Base-by-base conservation (phyloP, 1,140 invertebrate genomes). In the Dolichoris vasculosae region DNA sequence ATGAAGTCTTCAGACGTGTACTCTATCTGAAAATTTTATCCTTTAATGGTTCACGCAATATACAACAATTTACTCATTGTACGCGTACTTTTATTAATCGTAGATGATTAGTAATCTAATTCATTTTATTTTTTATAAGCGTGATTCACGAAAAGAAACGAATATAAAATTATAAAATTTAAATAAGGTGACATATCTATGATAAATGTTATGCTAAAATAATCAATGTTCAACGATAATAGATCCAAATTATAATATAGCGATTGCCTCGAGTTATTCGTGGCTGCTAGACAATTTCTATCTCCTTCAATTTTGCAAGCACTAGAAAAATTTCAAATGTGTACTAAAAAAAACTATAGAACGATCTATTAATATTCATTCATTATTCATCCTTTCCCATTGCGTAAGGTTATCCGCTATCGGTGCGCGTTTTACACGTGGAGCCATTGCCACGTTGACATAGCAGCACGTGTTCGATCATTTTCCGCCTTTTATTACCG, bases 341-440 rank as follows among this genome's bases (percentile, higher is more conserved):
- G 38, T 40, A 32, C 3, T 23, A 59, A 20, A 69, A 63, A 63
- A 69, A 69, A 35, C 67, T 38, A 69, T 35, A 38, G 2, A 13
- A 38, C 17, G 35, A 69, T 73, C 38, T 73, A 43, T 73, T 73
- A 43, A 73, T 73, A 73, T 73, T 35, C 69, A 73, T 73, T 32
- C 38, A 71, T 43, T 43, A n/a, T 73, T 73, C 23, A 43, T 73
- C 23, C 38, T 26, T 38, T 43, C 4, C 3, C 15, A 69, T 73
- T 73, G 30, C 38, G 38, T 73, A 43, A 73, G 69, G 6, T 73
- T 11, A 32, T 23, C n/a, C 35, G 35, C 15, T 71, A 71, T 15
- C 20, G 11, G 1, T 71, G 35, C 0, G 0, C 2, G 20, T 71
- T 71, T 38, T 11, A 26, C 38, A 43, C 69, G 8, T 73, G 69